These are phyloP conservation scores for Epirrita christyi DNA, from an alignment of 2,888 invertebrate genomes.

Conservation along the genomic window DNA sequence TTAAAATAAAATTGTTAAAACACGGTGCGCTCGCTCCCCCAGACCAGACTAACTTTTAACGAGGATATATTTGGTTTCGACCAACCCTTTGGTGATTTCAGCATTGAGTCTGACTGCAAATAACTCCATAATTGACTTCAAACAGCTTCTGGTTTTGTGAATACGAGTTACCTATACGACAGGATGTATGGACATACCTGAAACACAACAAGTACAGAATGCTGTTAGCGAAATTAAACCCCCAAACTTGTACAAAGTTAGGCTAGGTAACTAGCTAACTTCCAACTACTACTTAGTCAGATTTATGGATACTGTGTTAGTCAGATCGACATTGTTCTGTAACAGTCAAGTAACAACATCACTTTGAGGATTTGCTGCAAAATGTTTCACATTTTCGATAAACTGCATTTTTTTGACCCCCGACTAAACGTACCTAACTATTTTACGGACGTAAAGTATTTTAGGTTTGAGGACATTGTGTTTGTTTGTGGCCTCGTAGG, in stretches of 20 bases:
- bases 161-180: slow-evolving; percentile 54
- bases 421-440: too few species aligned
- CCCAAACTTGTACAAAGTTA: slow-evolving; percentile 31
- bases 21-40: slow-evolving; percentile 56
- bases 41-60: slow-evolving; percentile 81
- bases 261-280: slow-evolving; percentile 28
- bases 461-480: too few species aligned
- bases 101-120: slow-evolving; percentile 82
- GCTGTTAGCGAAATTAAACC: slow-evolving; percentile 36
- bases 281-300: slow-evolving; percentile 28
- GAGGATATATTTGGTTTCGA: slow-evolving; percentile 83
- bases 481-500: too few species aligned
- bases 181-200: slow-evolving; percentile 29
- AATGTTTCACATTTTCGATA: too few species aligned
- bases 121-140: slow-evolving; percentile 83
- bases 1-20: slow-evolving; percentile 84
- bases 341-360: slow-evolving; percentile 6
- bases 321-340: slow-evolving; percentile 29
- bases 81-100: slow-evolving; percentile 83
- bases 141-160: slow-evolving; percentile 74
- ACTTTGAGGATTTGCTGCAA: neutral
- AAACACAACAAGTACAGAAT: slow-evolving; percentile 13
- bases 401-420: too few species aligned
- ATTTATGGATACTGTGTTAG: slow-evolving; percentile 22
- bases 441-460: too few species aligned